Base-by-base conservation (phyloP, 2,888 invertebrate genomes). In the Rhaphigaster nebulosa region DNA sequence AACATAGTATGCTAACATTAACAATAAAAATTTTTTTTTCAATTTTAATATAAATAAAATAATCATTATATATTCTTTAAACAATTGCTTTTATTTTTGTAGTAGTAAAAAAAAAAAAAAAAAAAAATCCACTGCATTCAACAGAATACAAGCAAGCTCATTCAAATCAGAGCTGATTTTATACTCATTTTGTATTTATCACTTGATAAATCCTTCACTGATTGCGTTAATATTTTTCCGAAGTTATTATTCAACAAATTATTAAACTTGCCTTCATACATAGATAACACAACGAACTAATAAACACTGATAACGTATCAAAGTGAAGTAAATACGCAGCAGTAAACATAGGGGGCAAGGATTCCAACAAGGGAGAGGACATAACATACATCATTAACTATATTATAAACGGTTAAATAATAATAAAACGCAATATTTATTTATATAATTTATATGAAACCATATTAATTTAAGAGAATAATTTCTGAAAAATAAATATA, bases 301-400 rank as follows among this genome's bases (percentile, higher is more conserved):
- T 38, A 76, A 76, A 76, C 70, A 76, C 34, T 76, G 70, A 76
- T 38, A 76, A 76, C 70, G 15, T 65, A 65, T 65, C 65, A 38
- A 38, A 34, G 34, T 34, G 70, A 76, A 38, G 38, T 76, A 76
- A 76, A 76, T 76, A 76, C 70, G 70, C 70, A 34, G 70, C 18
- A 38, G 12, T 12, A 65, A n/a, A 65, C 5, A 12, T 29, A n/a
- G 60, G n/a, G n/a, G 29, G 20, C 70, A 76, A 70, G 34, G 38
- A 76, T 76, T 76, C 70, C 34, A 23, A 76, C 15, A 15, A 76
- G 15, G 15, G 13, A 76, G 0, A 23, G 8, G 10, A 10, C 4
- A 29, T 65, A 13, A 23, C 2, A 60, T 23, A 54, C 3, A 23
- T 20, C 8, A 3, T 23, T 23, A 54, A 54, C 3, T 60, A n/a